phyloP scores from a whole-genome alignment of 2,113 vertebrate species.

The Ceratotherium simum region DNA sequence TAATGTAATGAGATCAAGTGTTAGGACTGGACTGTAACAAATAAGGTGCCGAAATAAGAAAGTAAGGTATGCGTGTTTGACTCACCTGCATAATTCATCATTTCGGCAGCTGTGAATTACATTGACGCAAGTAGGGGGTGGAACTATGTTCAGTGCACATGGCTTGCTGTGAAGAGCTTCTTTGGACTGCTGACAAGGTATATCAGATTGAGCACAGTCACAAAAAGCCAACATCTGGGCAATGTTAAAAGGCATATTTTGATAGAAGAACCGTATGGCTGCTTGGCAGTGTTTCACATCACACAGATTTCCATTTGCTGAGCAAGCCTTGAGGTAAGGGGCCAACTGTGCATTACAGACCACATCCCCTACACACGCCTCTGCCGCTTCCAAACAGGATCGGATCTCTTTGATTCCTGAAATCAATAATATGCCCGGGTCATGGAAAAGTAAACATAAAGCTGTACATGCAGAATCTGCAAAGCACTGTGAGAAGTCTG shows the following conservation, averaged over 20 bases:
- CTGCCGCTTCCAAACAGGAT: conserved; percentile 90
- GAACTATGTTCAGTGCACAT: conserved; percentile 83
- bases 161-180: conserved; percentile 89
- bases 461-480: background rate
- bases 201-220: conserved; percentile 88
- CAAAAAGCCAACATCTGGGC: conserved; percentile 93
- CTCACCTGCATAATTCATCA: conserved; percentile 91
- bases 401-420: conserved; percentile 81
- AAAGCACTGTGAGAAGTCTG: background rate
- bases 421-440: conserved; percentile 68
- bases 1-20: conserved; percentile 67
- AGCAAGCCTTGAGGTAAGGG: conserved; percentile 90
- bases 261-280: conserved; percentile 89
- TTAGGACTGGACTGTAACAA: conserved; percentile 61
- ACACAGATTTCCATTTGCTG: conserved; percentile 84
- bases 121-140: conserved; percentile 89
- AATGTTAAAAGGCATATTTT: conserved; percentile 87
- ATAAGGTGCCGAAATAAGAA: conserved; percentile 69
- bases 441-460: conserved; percentile 9
- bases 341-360: conserved; percentile 91
- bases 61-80: conserved; percentile 40
- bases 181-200: conserved; percentile 88
- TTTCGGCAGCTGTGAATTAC: conserved; percentile 87
- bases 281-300: conserved; percentile 88
- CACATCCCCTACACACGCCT: conserved; percentile 89